Evolutionary conservation across 2,797 vertebrate species (phyloP).

Genomic region (Carduelis carduelis): DNA sequence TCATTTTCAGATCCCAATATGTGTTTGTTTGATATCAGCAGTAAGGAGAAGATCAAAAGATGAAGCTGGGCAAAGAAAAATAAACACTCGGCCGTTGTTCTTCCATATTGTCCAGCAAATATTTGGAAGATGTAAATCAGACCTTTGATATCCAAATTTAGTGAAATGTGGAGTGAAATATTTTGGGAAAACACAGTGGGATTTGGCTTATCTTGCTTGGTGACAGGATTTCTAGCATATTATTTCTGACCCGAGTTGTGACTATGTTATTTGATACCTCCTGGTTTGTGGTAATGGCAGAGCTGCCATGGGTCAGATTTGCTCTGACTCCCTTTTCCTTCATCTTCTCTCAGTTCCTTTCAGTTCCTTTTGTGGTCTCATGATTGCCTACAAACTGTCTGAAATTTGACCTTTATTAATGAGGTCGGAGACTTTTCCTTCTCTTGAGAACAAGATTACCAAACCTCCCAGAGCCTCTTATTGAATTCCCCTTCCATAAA

Average conservation of each 20-base stretch:
- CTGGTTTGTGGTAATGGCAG: background rate
- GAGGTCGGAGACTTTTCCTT: background rate
- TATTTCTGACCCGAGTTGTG: background rate
- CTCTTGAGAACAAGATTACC: background rate
- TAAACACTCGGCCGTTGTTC: background rate
- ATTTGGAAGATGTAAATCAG: conserved; percentile 33
- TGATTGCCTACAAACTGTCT: background rate
- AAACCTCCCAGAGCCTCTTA: background rate
- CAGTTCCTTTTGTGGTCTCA: background rate
- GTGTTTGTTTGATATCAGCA: conserved; percentile 24
- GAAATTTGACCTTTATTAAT: conserved; percentile 47
- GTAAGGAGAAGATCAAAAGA: conserved; percentile 28
- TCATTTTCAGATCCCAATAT: background rate
- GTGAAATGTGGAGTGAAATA: background rate
- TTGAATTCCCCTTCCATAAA: background rate
- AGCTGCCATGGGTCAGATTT: background rate
- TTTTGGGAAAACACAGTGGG: background rate
- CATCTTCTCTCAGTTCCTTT: background rate
- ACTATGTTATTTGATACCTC: background rate
- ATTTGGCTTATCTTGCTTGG: conserved; percentile 31
- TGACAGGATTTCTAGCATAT: background rate
- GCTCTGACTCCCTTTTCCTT: accelerated
- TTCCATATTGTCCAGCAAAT: background rate
- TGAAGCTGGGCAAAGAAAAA: background rate
- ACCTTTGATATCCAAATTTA: conserved; percentile 47